phyloP scores from a whole-genome alignment of 2,113 vertebrate species.

The Pachypanchax playfairii region DNA sequence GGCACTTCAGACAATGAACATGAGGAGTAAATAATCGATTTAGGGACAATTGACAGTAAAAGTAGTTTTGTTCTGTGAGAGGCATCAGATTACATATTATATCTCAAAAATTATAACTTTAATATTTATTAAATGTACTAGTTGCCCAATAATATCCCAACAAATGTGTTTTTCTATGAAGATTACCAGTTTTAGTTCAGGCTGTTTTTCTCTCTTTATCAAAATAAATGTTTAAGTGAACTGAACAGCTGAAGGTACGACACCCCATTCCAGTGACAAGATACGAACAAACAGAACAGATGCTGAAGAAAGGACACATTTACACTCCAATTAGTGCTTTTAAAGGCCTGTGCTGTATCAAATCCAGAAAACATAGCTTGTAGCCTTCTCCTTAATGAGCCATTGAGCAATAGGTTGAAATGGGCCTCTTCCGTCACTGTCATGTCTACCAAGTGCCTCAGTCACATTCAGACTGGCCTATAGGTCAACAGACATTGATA shows the following conservation, averaged over 20 bases:
- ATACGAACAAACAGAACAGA: conserved; percentile 58
- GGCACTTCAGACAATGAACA: too few relatives aligned
- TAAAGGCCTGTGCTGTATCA: conserved; percentile 61
- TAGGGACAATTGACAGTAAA: too few relatives aligned
- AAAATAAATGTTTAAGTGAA: conserved; percentile 42
- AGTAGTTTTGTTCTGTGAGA: too few relatives aligned
- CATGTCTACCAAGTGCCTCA: conserved; percentile 66
- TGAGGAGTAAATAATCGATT: too few relatives aligned
- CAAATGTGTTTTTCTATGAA: neutral
- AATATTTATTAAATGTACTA: too few relatives aligned
- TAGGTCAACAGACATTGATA: conserved; percentile 68
- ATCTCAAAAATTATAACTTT: too few relatives aligned
- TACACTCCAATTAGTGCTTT: conserved; percentile 70
- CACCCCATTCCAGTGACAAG: conserved; percentile 47
- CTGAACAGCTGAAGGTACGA: conserved; percentile 39
- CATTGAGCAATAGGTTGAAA: conserved; percentile 67
- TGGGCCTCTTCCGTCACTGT: conserved; percentile 71
- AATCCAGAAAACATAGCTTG: conserved; percentile 61
- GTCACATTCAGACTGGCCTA: conserved; percentile 67
- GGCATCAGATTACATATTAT: too few relatives aligned
- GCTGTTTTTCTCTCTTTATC: conserved; percentile 14
- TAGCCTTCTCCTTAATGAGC: conserved; percentile 66
- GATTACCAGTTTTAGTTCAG: neutral
- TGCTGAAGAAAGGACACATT: conserved; percentile 62
- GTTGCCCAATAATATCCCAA: neutral